These are phyloP conservation scores for Piezodorus guildinii DNA, from an alignment of 1,140 invertebrate species.

Conservation along the genomic window DNA sequence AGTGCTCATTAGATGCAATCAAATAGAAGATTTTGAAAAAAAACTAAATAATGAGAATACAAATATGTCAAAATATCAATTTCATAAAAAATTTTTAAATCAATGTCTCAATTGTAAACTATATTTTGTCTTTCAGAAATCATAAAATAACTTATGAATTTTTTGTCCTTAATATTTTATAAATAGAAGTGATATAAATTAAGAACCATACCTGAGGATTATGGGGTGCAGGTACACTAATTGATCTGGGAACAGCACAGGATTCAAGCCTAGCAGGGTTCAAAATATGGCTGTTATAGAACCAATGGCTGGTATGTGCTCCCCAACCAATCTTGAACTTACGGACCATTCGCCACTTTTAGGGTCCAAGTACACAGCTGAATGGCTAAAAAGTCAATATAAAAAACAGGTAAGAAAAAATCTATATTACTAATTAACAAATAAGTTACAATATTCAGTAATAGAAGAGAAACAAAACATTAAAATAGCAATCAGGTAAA, in stretches of 20 bases:
- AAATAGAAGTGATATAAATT: too few relatives aligned
- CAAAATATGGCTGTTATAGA: slow-evolving; percentile 31
- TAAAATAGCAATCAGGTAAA: too few relatives aligned
- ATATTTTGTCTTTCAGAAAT: too few relatives aligned
- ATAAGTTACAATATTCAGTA: background rate
- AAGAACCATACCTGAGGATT: background rate
- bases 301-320: slow-evolving; percentile 31
- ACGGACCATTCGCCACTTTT: slow-evolving; percentile 31
- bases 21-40: too few relatives aligned
- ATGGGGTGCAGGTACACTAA: slow-evolving; percentile 27
- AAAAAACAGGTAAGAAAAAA: background rate
- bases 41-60: too few relatives aligned
- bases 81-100: too few relatives aligned
- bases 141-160: too few relatives aligned
- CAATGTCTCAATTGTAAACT: too few relatives aligned
- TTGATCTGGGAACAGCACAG: slow-evolving; percentile 25
- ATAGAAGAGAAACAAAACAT: too few relatives aligned
- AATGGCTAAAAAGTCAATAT: slow-evolving; percentile 27
- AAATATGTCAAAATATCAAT: too few relatives aligned
- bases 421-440: background rate
- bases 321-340: slow-evolving; percentile 27
- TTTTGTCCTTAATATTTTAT: too few relatives aligned
- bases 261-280: slow-evolving; percentile 22
- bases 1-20: too few relatives aligned
- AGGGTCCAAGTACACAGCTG: slow-evolving; percentile 32